Evolutionary conservation across 2,888 invertebrate genomes (phyloP).

Genomic region (Habroteleia sp.): DNA sequence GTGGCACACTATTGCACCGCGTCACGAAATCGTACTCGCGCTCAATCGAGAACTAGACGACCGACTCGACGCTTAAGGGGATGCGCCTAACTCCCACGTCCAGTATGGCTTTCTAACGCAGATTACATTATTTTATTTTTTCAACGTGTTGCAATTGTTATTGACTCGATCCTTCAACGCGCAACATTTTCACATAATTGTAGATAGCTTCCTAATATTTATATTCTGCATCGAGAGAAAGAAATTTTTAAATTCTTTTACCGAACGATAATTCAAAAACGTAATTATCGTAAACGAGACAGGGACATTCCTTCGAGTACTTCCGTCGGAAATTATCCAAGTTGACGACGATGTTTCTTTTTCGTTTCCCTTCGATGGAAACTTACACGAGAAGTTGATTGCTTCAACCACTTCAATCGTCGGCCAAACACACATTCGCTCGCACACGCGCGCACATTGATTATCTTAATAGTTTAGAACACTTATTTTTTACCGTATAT

Average conservation of each 20-base stretch:
- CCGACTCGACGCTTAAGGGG: conserved; percentile 29
- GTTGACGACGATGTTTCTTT: conserved; percentile 44
- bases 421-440: too few relatives aligned
- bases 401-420: conserved; percentile 45
- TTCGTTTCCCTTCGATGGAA: conserved; percentile 42
- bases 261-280: not conserved
- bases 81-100: conserved; percentile 13
- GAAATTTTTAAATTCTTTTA: too few relatives aligned
- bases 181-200: too few relatives aligned
- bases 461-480: conserved; percentile 57
- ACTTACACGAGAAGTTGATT: conserved; percentile 43
- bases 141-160: too few relatives aligned
- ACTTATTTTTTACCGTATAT: conserved; percentile 48
- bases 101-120: conserved; percentile 3
- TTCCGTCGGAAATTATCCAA: conserved; percentile 22
- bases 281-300: too few relatives aligned
- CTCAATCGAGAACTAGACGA: conserved; percentile 66
- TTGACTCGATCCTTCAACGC: too few relatives aligned
- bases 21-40: conserved; percentile 65
- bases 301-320: too few relatives aligned
- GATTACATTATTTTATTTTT: not conserved
- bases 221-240: too few relatives aligned
- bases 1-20: conserved; percentile 71
- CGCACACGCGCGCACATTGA: too few relatives aligned
- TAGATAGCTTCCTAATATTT: too few relatives aligned